These are phyloP conservation scores for Piaya cayana DNA, from an alignment of 2,113 vertebrate species.

Conservation along the genomic window DNA sequence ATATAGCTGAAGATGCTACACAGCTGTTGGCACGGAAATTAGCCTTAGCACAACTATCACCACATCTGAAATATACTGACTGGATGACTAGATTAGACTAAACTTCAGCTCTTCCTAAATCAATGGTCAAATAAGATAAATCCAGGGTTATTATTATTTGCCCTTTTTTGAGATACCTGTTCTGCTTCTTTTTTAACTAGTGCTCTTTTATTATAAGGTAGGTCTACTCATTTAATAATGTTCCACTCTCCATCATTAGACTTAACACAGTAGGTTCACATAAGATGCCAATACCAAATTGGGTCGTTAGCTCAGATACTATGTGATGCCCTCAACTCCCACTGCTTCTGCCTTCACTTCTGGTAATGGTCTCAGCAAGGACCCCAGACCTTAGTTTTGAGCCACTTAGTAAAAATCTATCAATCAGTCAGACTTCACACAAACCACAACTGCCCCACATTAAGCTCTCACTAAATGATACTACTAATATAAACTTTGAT, in stretches of 20 bases:
- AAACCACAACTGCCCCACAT: neutral
- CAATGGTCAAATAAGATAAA: neutral
- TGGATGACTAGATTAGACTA: neutral
- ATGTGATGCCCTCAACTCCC: neutral
- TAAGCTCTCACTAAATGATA: neutral
- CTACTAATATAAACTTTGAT: neutral
- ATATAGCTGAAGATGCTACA: neutral
- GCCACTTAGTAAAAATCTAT: neutral
- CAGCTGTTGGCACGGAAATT: accelerated
- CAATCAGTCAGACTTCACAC: neutral
- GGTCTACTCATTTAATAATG: neutral
- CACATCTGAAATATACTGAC: neutral
- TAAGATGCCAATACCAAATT: neutral
- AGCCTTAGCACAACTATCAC: neutral
- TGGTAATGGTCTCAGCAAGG: neutral
- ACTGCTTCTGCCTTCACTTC: neutral
- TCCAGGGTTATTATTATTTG: neutral
- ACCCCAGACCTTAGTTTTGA: neutral
- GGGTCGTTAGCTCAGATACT: neutral
- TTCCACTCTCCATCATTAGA: neutral
- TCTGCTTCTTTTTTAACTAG: neutral
- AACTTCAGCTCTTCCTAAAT: neutral
- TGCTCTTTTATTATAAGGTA: neutral
- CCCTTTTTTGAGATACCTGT: neutral
- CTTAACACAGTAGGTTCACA: neutral